Evolutionary conservation across 2,797 vertebrate genomes (phyloP).

Genomic region (Xerus rutilus): DNA sequence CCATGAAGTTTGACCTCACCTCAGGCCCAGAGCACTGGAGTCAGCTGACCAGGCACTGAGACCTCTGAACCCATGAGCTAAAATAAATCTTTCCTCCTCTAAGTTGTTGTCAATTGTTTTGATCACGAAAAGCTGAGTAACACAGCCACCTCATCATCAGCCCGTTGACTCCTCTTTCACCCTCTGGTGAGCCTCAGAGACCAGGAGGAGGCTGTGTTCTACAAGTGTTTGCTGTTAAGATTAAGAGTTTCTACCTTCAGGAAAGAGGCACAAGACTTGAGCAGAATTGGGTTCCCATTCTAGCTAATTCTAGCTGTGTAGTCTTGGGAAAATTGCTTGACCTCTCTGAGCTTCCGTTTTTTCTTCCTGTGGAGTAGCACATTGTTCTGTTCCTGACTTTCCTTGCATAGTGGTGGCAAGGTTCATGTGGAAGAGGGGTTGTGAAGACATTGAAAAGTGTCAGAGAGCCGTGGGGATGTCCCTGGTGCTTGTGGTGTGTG

Average conservation of each 20-base stretch:
- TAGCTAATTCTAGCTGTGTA: background rate
- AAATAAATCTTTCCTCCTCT: too few relatives aligned
- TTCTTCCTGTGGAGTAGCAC: background rate
- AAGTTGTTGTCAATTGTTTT: too few relatives aligned
- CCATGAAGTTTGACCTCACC: too few relatives aligned
- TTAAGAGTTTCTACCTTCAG: background rate
- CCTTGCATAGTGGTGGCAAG: background rate
- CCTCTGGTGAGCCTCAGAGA: background rate
- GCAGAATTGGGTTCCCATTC: background rate
- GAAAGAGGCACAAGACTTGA: background rate
- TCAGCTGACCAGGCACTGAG: too few relatives aligned
- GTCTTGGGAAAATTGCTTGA: background rate
- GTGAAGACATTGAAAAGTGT: background rate
- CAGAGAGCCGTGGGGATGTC: rapidly evolving
- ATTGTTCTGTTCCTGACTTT: background rate
- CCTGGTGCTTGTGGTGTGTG: background rate
- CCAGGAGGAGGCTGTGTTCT: background rate
- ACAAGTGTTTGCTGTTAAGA: background rate
- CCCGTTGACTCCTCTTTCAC: background rate
- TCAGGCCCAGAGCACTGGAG: too few relatives aligned
- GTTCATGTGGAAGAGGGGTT: background rate
- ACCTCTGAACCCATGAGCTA: too few relatives aligned
- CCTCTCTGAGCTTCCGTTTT: slow-evolving; percentile 11
- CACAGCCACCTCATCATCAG: background rate
- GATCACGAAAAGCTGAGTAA: too few relatives aligned